Evolutionary conservation across 1,140 invertebrate species (phyloP), one percentile per base, ranked within the genome.

Genomic region (Bombus cullumanus): DNA sequence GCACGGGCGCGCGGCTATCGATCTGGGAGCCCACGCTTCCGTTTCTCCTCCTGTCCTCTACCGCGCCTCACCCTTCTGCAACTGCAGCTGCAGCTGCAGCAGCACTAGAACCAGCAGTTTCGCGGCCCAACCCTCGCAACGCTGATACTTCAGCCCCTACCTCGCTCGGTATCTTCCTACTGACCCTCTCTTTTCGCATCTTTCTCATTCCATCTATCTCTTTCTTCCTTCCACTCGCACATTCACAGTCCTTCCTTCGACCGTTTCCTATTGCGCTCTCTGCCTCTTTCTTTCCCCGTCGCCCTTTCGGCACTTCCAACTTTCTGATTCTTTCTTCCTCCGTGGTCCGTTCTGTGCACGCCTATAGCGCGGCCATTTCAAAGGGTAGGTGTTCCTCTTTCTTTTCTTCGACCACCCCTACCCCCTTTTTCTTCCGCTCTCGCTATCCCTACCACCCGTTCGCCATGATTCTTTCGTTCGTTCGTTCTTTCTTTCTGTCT

Each of bases 11-110:
- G 81, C 89, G 88, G 74, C 81, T 94, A 93, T 94, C 93, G 92
- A 94, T 94, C 92, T 91, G 88, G 68, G 69, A 92, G 87, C 89
- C 91, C 87, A 93, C 92, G 91, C 88, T 90, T 92, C 88, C 88
- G 81, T 92, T 87, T 84, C 87, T 92, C 88, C 83, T 88, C 81
- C 78, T 74, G 75, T 89, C 76, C 87, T 86, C 76, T 78, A 22
- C 80, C 85, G 57, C 74, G 62, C 69, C 75, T 86, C 81, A 57
- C 69, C 76, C 85, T 89, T 81, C 78, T 82, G 87, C 88, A 88
- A 88, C 90, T 91, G 89, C 89, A 90, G 79, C 87, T 88, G 90
- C 87, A 86, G 87, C 86, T 83, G 89, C 64, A 79, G 53, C 75
- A 75, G 77, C 74, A 66, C 57, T 71, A 72, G 80, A 31, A 75